A percentile compares a stretch with the other conserved stretches of the same genome.
phyloP scores from a whole-genome alignment of 2,797 vertebrate genomes.

The Calcarius lapponicus region DNA sequence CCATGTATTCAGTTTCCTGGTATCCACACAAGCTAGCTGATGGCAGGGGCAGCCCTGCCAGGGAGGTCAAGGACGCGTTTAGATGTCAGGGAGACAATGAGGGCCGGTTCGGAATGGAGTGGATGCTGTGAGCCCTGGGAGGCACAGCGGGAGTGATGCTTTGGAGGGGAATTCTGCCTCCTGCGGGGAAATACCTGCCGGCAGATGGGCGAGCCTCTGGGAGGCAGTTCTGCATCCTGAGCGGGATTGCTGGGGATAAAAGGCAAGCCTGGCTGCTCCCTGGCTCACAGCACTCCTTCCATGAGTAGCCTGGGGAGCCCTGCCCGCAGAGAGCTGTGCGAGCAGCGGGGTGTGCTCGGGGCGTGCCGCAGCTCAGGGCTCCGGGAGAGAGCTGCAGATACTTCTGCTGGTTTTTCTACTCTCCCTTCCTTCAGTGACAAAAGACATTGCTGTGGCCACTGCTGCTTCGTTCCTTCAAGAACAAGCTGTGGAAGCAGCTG shows the following conservation, averaged over 20 bases:
- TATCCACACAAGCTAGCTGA: background rate
- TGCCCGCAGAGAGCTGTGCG: rapidly evolving
- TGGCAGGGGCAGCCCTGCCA: background rate
- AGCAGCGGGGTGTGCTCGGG: background rate
- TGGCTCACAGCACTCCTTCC: rapidly evolving
- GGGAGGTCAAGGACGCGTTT: background rate
- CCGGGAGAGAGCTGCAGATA: background rate
- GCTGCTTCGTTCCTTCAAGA: background rate
- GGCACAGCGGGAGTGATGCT: rapidly evolving
- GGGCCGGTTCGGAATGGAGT: background rate
- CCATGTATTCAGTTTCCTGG: constrained; percentile 11
- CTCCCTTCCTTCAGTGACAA: background rate
- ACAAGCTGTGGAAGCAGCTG: background rate
- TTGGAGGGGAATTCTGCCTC: background rate
- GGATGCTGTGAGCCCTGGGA: rapidly evolving
- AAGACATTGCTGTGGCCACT: rapidly evolving
- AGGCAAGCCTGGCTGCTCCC: background rate
- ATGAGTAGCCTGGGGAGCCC: rapidly evolving
- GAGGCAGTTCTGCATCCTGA: background rate
- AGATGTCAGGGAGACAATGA: background rate
- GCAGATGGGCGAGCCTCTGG: background rate
- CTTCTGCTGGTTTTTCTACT: background rate
- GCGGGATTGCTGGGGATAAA: background rate
- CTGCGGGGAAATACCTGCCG: background rate
- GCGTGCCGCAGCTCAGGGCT: background rate